A percentile compares a stretch with the other conserved stretches of the same genome.
Evolutionary conservation across 2,113 vertebrate genomes (phyloP).

Genomic region (Gorilla gorilla): DNA sequence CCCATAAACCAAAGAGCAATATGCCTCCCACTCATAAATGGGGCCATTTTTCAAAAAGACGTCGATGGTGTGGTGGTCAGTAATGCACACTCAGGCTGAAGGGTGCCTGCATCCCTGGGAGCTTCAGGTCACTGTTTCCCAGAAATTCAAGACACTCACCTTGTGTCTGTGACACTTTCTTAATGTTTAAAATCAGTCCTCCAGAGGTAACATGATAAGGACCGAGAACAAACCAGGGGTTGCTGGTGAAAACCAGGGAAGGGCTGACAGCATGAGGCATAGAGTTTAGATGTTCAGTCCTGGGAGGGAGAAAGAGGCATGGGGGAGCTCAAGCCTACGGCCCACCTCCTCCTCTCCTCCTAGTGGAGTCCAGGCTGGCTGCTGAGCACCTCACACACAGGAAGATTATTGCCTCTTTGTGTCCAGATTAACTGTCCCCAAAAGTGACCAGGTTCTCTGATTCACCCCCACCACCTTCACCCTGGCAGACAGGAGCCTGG

Average conservation of each 20-base stretch:
- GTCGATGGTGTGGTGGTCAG: background rate
- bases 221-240: accelerated
- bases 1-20: background rate
- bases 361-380: background rate
- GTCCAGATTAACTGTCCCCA: background rate
- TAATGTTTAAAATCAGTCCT: background rate
- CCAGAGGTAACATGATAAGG: background rate
- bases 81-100: background rate
- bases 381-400: background rate
- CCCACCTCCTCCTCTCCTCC: background rate
- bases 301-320: background rate
- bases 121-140: background rate
- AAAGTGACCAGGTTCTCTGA: background rate
- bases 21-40: background rate
- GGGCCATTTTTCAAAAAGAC: background rate
- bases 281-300: too few relatives aligned
- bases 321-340: background rate
- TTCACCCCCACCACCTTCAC: background rate
- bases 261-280: background rate
- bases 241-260: background rate
- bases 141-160: background rate
- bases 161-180: background rate
- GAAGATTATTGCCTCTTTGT: too few relatives aligned
- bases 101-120: too few relatives aligned
- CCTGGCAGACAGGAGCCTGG: background rate